These are phyloP conservation scores for Mystacornis crossleyi DNA, from an alignment of 2,113 vertebrate species.

Conservation along the genomic window DNA sequence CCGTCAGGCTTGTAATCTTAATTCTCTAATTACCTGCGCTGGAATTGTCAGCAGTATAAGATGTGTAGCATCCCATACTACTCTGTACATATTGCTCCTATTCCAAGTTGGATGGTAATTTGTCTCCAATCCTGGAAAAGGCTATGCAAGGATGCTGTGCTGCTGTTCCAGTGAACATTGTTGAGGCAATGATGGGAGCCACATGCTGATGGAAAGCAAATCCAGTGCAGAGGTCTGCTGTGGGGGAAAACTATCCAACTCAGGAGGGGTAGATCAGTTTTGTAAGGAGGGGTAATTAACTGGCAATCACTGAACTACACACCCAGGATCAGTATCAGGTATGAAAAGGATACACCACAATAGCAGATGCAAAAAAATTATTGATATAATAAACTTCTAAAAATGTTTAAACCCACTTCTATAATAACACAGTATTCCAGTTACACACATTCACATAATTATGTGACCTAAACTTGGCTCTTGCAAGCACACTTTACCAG, in stretches of 20 bases:
- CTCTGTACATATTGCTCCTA: fast-evolving
- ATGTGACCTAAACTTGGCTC: neutral
- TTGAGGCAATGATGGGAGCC: neutral
- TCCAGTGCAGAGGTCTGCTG: neutral
- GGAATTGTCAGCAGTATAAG: neutral
- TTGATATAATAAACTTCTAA: neutral
- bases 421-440: neutral
- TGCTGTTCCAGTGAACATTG: fast-evolving
- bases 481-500: neutral
- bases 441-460: fast-evolving
- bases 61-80: neutral
- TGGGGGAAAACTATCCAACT: neutral
- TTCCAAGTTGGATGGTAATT: neutral
- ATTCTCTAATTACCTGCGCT: neutral
- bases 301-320: neutral
- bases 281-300: neutral
- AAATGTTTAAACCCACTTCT: neutral
- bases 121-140: neutral
- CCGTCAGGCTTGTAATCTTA: neutral
- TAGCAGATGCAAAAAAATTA: fast-evolving
- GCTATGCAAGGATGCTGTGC: neutral
- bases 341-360: neutral
- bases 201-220: neutral
- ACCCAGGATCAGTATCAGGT: neutral
- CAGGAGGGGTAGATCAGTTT: neutral